Conservation (phyloP, 2,888 invertebrate genomes). For the Adelphocoris suturalis region DNA sequence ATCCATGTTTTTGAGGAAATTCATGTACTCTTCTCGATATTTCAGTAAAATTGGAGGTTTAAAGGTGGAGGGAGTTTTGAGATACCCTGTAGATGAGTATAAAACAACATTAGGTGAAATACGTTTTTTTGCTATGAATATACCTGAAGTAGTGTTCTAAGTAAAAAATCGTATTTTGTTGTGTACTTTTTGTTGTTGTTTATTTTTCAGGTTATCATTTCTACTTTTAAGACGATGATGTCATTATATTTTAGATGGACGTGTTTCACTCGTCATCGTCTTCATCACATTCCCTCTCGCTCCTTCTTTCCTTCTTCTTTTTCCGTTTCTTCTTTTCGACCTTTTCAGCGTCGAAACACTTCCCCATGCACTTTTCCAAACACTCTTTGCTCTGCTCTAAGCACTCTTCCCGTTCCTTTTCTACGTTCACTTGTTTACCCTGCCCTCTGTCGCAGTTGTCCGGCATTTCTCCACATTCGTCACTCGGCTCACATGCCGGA, state of each 20-base stretch:
- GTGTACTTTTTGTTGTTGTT: not conserved
- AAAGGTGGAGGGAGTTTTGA: too few species aligned
- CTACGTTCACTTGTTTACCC: not conserved
- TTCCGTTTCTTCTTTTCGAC: slow-evolving; percentile 1
- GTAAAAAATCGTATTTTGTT: too few species aligned
- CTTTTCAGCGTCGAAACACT: not conserved
- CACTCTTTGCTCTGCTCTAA: slow-evolving; percentile 19
- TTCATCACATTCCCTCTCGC: not conserved
- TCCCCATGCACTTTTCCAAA: slow-evolving; percentile 29
- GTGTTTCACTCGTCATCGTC: not conserved
- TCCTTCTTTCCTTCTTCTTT: slow-evolving; percentile 1
- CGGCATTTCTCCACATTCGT: not conserved
- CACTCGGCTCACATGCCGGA: not conserved
- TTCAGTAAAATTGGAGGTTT: too few species aligned
- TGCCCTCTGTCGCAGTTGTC: not conserved
- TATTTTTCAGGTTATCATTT: not conserved
- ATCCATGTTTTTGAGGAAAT: too few species aligned
- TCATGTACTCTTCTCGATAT: too few species aligned
- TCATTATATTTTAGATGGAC: not conserved
- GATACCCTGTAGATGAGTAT: too few species aligned
- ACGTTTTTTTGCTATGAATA: too few species aligned
- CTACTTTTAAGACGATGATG: not conserved
- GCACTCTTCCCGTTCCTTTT: not conserved
- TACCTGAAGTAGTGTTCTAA: too few species aligned
- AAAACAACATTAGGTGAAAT: too few species aligned